A percentile compares a stretch with the other conserved stretches of the same genome.
phyloP scores from a whole-genome alignment of 2,888 invertebrate genomes.

The Gonocerus acuteangulatus region DNA sequence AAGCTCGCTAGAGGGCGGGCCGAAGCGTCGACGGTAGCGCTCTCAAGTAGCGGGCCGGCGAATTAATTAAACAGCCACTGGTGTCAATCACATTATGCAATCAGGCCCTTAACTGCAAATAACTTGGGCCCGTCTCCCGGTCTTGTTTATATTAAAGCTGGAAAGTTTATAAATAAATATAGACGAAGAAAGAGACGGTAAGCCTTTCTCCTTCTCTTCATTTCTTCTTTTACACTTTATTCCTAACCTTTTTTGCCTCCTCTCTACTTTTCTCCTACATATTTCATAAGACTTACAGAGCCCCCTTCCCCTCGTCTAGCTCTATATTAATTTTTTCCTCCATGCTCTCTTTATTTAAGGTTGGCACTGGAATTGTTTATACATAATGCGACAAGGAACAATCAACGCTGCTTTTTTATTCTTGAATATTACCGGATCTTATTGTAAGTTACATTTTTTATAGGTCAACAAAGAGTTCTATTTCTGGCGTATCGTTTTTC shows the following conservation, averaged over 20 bases:
- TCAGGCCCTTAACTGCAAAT: constrained; percentile 34
- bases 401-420: neutral
- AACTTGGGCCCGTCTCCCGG: constrained; percentile 17
- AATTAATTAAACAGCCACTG: constrained; percentile 35
- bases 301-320: neutral
- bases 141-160: constrained; percentile 32
- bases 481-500: too few relatives aligned
- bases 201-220: constrained; percentile 8
- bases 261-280: constrained; percentile 16
- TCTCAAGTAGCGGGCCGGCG: constrained; percentile 2
- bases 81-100: constrained; percentile 37
- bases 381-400: constrained; percentile 1
- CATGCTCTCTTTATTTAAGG: neutral
- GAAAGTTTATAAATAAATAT: constrained; percentile 23
- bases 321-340: constrained; percentile 20
- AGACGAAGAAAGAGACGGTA: neutral
- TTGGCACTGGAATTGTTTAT: neutral
- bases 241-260: neutral
- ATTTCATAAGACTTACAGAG: constrained; percentile 19
- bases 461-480: neutral
- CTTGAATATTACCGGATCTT: neutral
- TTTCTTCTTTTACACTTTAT: constrained; percentile 15
- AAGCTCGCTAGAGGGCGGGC: too few relatives aligned
- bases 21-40: neutral
- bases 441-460: neutral